Evolutionary conservation across 2,797 vertebrate genomes (phyloP).

Genomic region (Hydrolagus colliei): DNA sequence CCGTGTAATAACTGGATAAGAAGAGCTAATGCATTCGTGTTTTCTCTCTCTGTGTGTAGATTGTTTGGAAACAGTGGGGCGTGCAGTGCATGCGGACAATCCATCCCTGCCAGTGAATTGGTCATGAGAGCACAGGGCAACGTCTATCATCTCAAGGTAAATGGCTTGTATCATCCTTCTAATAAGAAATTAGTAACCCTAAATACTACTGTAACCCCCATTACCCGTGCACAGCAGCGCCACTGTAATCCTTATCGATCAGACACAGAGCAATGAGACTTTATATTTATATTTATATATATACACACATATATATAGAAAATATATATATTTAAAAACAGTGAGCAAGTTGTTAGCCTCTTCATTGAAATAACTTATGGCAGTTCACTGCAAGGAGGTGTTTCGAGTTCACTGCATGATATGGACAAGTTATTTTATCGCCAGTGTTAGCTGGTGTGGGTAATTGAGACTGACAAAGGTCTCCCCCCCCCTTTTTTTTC

Average conservation of each 20-base stretch:
- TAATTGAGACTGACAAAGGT: background rate
- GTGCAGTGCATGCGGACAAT: slow-evolving; percentile 96
- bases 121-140: slow-evolving; percentile 98
- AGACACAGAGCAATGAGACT: background rate
- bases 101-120: slow-evolving; percentile 93
- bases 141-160: slow-evolving; percentile 99
- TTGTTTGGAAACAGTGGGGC: slow-evolving; percentile 98
- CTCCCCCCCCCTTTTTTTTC: slow-evolving; percentile 38
- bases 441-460: background rate
- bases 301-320: too few relatives aligned
- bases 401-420: background rate
- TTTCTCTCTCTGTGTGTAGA: slow-evolving; percentile 58
- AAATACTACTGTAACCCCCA: background rate
- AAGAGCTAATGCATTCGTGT: background rate
- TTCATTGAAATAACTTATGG: background rate
- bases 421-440: background rate
- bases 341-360: background rate
- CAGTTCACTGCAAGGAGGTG: background rate
- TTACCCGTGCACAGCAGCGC: too few relatives aligned
- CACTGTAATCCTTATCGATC: background rate
- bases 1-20: background rate
- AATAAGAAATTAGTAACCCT: background rate
- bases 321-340: background rate
- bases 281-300: too few relatives aligned
- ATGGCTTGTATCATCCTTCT: rapidly evolving